These are phyloP conservation scores for Leucopsar rothschildi DNA, from an alignment of 2,113 vertebrate species.

Conservation along the genomic window DNA sequence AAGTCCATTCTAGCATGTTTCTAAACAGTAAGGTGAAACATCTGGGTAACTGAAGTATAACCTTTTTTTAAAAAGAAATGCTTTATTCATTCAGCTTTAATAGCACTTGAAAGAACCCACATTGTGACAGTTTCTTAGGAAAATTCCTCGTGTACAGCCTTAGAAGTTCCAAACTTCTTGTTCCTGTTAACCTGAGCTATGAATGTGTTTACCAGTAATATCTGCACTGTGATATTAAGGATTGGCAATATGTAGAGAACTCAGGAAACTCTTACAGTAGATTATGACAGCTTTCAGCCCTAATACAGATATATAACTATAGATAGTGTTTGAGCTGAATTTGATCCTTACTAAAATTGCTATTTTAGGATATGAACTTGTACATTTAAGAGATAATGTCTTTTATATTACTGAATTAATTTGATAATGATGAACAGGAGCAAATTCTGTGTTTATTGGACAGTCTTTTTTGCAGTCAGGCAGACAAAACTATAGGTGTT, in stretches of 20 bases:
- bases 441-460: not conserved
- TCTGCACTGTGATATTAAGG: slow-evolving; percentile 57
- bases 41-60: not conserved
- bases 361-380: not conserved
- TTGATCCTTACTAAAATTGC: slow-evolving; percentile 1
- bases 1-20: not conserved
- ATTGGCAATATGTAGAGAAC: slow-evolving; percentile 42
- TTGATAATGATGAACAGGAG: not conserved
- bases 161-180: not conserved
- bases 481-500: not conserved
- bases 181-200: slow-evolving; percentile 21
- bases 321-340: not conserved
- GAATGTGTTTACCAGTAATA: slow-evolving; percentile 41
- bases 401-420: not conserved
- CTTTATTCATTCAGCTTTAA: slow-evolving; percentile 27
- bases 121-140: not conserved
- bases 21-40: not conserved
- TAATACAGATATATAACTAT: not conserved
- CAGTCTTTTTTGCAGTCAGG: not conserved
- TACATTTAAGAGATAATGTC: not conserved
- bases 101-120: not conserved
- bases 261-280: slow-evolving; percentile 30
- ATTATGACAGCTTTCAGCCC: not conserved
- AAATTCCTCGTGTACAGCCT: not conserved
- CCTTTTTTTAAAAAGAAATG: not conserved